Evolutionary conservation across 2,888 invertebrate species (phyloP).

Genomic region (Agapetus fuscipes): DNA sequence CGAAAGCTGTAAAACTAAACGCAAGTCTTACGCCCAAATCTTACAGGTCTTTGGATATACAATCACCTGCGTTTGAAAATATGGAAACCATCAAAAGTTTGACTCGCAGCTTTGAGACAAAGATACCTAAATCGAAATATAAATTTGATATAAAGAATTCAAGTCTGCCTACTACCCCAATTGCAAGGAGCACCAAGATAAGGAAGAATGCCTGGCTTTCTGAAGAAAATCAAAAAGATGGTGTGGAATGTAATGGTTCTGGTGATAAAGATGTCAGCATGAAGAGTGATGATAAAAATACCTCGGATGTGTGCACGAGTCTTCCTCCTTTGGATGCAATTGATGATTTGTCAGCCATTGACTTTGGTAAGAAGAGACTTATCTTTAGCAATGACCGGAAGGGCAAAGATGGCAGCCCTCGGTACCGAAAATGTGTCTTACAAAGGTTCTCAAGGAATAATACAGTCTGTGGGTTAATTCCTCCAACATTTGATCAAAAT

Average conservation of each 20-base stretch:
- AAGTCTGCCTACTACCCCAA: constrained; percentile 43
- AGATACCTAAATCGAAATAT: constrained; percentile 31
- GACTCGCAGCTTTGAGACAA: constrained; percentile 25
- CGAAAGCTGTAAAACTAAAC: constrained; percentile 27
- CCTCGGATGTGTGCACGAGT: too few species aligned
- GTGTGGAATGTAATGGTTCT: constrained; percentile 7
- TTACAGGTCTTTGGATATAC: constrained; percentile 40
- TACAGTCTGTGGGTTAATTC: too few species aligned
- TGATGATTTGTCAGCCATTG: too few species aligned
- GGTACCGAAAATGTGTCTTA: too few species aligned
- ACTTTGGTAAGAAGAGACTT: too few species aligned
- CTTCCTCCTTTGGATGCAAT: too few species aligned
- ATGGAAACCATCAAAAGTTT: constrained; percentile 35
- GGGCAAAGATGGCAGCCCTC: too few species aligned
- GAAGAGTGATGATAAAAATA: too few species aligned
- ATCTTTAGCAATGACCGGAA: too few species aligned
- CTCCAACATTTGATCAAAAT: too few species aligned
- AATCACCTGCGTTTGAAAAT: constrained; percentile 36
- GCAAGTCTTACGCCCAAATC: constrained; percentile 41
- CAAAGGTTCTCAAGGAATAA: too few species aligned
- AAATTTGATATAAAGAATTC: constrained; percentile 42
- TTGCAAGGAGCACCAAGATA: constrained; percentile 45
- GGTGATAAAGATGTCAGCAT: too few species aligned
- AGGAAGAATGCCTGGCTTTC: constrained; percentile 47
- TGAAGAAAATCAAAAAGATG: constrained; percentile 29